Evolutionary conservation across 2,797 vertebrate genomes (phyloP), one percentile per base, ranked within the genome.

Genomic region (Tarsius wallacei): DNA sequence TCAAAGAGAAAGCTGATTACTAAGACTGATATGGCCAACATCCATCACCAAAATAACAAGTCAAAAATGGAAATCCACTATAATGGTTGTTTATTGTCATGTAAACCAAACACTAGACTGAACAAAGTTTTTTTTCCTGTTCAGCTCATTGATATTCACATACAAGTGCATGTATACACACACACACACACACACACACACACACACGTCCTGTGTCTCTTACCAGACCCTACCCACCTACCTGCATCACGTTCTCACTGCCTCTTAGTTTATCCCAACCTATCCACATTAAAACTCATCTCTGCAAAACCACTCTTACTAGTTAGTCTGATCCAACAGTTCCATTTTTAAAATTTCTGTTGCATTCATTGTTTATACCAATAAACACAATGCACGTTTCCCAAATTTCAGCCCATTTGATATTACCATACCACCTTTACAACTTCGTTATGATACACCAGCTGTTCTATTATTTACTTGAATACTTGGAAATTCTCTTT

Each of bases 401-500:
- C 36, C 14, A 57, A 85, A 87, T 47, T 57, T 84, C 28, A 64
- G 3, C 36, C 64, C 77, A 49, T 49, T 84, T 91, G 68, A 33
- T 87, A 53, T 81, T 57, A 77, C n/a, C 53, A 4, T 80, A 14
- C 10, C 33, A 36, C 31, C 16, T 73, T 83, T 73, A 84, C 0
- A 28, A 47, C 31, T 80, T 93, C 59, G 31, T 82, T 76, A 49
- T 91, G 87, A n/a, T 49, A 71, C 7, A 68, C 17, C 12, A 36
- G n/a, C 14, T 66, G 9, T 59, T 91, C 88, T 97, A 17, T 51
- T 21, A 59, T 80, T 96, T 53, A 93, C 10, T 55, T 78, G n/a
- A 91, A 71, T 61, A 63, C 15, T 90, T 91, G 22, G 59, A 80
- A 76, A 55, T 64, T 53, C 94, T 95, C 84, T 94, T 93, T 70